A percentile compares a stretch with the other conserved stretches of the same genome.
Evolutionary conservation across 2,888 invertebrate genomes (phyloP).

Genomic region (Pseudococcus longispinus): DNA sequence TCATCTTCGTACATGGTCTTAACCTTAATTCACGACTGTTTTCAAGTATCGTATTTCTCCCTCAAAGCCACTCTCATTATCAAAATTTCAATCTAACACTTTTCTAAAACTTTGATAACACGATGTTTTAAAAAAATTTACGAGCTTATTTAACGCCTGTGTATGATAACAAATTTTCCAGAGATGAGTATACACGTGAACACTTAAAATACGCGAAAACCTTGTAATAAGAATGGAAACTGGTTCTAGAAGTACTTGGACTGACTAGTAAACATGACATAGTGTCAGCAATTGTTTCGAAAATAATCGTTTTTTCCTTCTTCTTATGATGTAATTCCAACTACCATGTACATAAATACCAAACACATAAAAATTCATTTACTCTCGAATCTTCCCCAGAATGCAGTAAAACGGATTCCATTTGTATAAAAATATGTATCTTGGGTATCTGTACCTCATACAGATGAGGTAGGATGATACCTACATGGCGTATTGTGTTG

Average conservation of each 20-base stretch:
- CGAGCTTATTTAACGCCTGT: background rate
- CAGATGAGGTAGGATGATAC: no score
- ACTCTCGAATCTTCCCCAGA: background rate
- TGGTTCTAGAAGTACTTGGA: conserved; percentile 35
- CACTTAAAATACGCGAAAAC: background rate
- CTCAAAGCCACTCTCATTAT: no score
- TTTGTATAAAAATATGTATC: background rate
- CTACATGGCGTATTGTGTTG: no score
- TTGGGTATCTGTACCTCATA: background rate
- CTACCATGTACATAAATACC: background rate
- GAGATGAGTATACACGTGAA: background rate
- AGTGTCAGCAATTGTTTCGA: conserved; percentile 29
- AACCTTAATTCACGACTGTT: no score
- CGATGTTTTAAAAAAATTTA: background rate
- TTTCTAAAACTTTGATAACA: no score
- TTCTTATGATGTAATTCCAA: background rate
- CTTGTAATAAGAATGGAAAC: conserved; percentile 37
- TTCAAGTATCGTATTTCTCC: no score
- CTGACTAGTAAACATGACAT: conserved; percentile 26
- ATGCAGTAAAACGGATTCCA: background rate
- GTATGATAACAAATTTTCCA: background rate
- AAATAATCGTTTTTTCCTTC: conserved; percentile 1
- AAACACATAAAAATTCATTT: conserved; percentile 21
- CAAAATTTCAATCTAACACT: no score
- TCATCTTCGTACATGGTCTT: background rate